Evolutionary conservation across 2,888 invertebrate species (phyloP), one percentile per base, ranked within the genome.

Genomic region (Drosophila incognita): DNA sequence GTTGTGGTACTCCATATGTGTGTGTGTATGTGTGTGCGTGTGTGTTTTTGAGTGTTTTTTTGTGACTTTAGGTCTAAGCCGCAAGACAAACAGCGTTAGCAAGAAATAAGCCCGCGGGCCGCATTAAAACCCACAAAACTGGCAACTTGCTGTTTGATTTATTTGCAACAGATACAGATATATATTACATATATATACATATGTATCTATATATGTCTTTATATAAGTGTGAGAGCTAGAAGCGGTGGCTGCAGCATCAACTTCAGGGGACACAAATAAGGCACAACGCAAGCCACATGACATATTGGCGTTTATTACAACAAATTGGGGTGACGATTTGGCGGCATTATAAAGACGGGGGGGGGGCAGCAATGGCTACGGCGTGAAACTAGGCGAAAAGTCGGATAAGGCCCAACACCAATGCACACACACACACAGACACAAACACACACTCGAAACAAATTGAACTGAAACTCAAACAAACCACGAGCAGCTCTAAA

Each of bases 301-400:
- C 84, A 90, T 84, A 90, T 90, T 91, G 90, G 82, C 83, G 83
- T 87, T 91, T 91, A 90, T 90, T 90, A 82, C 88, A 90, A 83
- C 79, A 92, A 91, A 91, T 88, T 91, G 89, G 83, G 80, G 89
- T 83, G 81, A 83, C 86, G 83, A 91, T 89, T 86, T 92, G 82
- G 80, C 74, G 81, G 79, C 75, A 79, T 82, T 83, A 82, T 69
- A 74, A 88, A 70, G 36, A 57, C 67, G 21, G 21, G 1, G 21
- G 2, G 54, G 54, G 13, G 1, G 7, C 15, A 35, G 69, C 67
- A 38, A 27, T 48, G 38, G 56, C 49, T n/a, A 31, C 13, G 51
- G 56, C 61, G 80, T 52, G 52, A 75, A 79, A 69, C 81, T 79
- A 84, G 79, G 75, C 77, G 63, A 78, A 78, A 77, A 79, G 68